A percentile compares a stretch with the other conserved stretches of the same genome.
Evolutionary conservation across 2,113 vertebrate genomes (phyloP).

Genomic region (Hippopotamus amphibius): DNA sequence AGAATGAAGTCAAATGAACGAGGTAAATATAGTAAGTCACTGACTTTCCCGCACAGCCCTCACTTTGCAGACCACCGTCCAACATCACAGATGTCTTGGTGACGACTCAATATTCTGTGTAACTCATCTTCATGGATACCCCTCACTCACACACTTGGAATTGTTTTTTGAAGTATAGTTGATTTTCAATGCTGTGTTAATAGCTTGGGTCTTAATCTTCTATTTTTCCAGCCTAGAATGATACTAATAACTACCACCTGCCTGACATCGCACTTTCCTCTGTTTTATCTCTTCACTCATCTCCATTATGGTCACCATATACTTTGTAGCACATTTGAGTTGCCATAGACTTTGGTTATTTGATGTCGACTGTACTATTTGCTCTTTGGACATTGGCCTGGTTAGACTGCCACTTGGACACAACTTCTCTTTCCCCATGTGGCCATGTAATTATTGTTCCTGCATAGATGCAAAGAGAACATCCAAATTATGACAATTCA

Average conservation of each 20-base stretch:
- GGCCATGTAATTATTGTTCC: not conserved
- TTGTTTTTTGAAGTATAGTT: not conserved
- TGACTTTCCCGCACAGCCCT: accelerated
- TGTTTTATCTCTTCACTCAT: not conserved
- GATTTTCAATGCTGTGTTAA: not conserved
- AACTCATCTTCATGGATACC: not conserved
- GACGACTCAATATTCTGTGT: no score
- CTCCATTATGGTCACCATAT: accelerated
- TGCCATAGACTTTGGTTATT: not conserved
- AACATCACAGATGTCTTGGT: no score
- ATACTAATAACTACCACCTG: accelerated
- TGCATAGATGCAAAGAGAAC: not conserved
- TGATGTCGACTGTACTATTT: not conserved
- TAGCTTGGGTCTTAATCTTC: not conserved
- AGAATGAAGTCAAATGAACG: not conserved
- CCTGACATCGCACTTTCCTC: not conserved
- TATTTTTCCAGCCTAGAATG: no score
- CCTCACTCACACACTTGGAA: accelerated
- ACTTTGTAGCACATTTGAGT: not conserved
- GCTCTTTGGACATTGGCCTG: not conserved
- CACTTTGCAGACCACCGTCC: not conserved
- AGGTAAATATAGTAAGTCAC: not conserved
- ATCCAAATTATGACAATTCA: not conserved
- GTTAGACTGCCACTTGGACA: not conserved
- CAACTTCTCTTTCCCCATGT: no score